Percentiles rank a stretch among this genome's conserved stretches.
Conservation (phyloP, 1,140 invertebrate genomes). For the Tetraneura akinire region DNA sequence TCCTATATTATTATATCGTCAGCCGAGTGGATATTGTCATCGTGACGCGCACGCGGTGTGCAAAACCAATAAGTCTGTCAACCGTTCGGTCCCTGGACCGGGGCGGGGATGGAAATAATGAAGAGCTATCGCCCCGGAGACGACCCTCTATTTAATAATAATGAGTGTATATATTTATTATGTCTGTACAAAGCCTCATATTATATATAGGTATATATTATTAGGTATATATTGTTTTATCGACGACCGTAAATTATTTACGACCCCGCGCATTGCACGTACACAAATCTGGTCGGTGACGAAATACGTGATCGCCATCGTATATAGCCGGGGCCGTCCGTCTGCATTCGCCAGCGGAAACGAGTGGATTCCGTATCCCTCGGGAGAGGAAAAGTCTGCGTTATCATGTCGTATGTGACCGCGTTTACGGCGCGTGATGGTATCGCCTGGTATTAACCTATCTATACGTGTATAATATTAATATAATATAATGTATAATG, state of each 20-base stretch:
- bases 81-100: background rate
- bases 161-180: too few species aligned
- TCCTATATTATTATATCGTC: too few species aligned
- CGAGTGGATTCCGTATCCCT: conserved; percentile 16
- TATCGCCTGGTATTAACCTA: background rate
- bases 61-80: conserved; percentile 51
- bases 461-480: too few species aligned
- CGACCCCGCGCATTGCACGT: too few species aligned
- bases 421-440: background rate
- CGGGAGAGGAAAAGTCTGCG: conserved; percentile 1
- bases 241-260: conserved; percentile 39
- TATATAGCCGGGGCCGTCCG: background rate
- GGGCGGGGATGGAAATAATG: conserved; percentile 7
- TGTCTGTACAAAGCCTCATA: background rate
- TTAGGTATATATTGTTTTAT: conserved; percentile 35
- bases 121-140: conserved; percentile 42
- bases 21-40: background rate
- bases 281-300: background rate
- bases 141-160: conserved; percentile 32
- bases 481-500: too few species aligned
- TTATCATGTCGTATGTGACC: background rate
- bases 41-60: background rate
- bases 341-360: conserved; percentile 2
- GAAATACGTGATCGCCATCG: conserved; percentile 25
- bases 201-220: background rate